phyloP scores from a whole-genome alignment of 2,113 vertebrate species.

The Centropus unirufus region DNA sequence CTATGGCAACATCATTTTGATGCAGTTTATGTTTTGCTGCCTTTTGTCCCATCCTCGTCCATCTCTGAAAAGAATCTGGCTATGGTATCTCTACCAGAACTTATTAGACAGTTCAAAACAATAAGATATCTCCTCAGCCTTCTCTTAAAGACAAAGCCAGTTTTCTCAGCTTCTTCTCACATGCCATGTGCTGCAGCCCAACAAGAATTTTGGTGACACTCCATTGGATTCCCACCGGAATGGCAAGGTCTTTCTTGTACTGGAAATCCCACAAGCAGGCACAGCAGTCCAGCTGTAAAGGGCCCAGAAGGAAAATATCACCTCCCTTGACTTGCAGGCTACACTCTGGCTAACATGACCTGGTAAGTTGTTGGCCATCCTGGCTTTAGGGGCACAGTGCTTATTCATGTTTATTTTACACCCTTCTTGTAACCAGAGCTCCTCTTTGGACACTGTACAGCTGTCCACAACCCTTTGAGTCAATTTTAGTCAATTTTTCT shows the following conservation, averaged over 20 bases:
- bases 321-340: background rate
- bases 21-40: background rate
- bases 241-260: background rate
- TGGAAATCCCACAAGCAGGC: background rate
- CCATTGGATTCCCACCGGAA: background rate
- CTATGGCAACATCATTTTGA: background rate
- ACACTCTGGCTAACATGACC: background rate
- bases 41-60: background rate
- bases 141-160: background rate
- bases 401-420: background rate
- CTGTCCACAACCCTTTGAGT: background rate
- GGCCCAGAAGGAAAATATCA: background rate
- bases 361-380: background rate
- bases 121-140: background rate
- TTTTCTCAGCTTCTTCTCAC: background rate
- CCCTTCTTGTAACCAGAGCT: background rate
- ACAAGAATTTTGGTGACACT: background rate
- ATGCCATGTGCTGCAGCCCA: fast-evolving
- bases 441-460: background rate
- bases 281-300: background rate
- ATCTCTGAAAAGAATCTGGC: background rate
- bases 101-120: background rate
- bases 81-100: background rate
- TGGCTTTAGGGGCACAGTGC: background rate
- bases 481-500: background rate